These are phyloP conservation scores for Emesis russula DNA, from an alignment of 2,888 invertebrate genomes.

Conservation along the genomic window DNA sequence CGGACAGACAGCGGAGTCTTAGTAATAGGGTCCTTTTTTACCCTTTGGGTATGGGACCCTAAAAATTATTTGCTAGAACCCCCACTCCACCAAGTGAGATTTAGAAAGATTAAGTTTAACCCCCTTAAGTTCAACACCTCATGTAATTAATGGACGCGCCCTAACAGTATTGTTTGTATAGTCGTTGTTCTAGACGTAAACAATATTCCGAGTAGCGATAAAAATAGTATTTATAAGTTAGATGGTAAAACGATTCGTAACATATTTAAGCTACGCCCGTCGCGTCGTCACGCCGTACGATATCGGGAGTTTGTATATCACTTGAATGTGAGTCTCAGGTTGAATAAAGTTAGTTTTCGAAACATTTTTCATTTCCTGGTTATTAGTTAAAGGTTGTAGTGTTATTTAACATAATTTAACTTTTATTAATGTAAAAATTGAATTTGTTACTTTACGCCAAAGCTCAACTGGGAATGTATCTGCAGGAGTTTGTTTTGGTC, in stretches of 20 bases:
- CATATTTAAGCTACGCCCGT: not conserved
- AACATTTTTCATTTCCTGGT: conserved; percentile 12
- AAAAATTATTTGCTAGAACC: no score
- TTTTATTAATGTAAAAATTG: conserved; percentile 7
- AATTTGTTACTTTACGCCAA: conserved; percentile 90
- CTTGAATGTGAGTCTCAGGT: not conserved
- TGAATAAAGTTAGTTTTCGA: conserved; percentile 16
- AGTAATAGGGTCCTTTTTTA: no score
- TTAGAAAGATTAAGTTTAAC: no score
- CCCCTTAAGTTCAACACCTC: no score
- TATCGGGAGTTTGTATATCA: not conserved
- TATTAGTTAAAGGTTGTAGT: conserved; percentile 10
- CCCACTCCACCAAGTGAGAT: no score
- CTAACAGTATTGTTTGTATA: no score
- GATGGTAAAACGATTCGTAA: not conserved
- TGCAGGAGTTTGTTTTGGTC: conserved; percentile 33
- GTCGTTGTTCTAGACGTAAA: no score
- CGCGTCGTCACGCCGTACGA: not conserved
- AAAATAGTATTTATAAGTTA: not conserved
- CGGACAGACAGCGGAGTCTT: no score
- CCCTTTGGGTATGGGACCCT: no score
- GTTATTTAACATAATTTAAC: conserved; percentile 14
- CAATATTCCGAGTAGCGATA: no score
- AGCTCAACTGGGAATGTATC: conserved; percentile 90
- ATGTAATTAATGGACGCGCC: no score